Evolutionary conservation across 92 coral and sea anemone genomes (phyloP).

Genomic region (Umimayanthus kanabou): DNA sequence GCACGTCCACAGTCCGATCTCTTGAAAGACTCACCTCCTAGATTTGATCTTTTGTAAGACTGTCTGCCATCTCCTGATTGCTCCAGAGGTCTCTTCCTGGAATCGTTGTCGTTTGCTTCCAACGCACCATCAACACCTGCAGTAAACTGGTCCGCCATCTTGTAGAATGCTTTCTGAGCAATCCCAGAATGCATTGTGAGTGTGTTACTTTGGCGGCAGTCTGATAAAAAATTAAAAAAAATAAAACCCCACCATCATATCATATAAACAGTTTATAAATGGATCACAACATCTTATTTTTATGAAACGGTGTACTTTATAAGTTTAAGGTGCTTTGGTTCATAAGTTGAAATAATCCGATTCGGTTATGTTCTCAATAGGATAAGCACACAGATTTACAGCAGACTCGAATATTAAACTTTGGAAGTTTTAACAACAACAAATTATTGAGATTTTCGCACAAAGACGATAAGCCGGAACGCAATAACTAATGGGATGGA

Average conservation of each 20-base stretch:
- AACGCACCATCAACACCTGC: slow-evolving; percentile 75
- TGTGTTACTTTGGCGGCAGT: slow-evolving; percentile 36
- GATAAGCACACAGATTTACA: slow-evolving; percentile 8
- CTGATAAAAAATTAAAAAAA: not conserved
- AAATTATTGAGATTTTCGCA: not conserved
- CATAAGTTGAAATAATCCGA: slow-evolving; percentile 12
- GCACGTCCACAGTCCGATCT: not conserved
- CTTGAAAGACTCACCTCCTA: slow-evolving; percentile 75
- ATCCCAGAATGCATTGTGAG: slow-evolving; percentile 63
- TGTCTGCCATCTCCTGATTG: slow-evolving; percentile 80
- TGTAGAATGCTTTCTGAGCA: slow-evolving; percentile 75
- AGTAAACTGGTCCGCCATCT: slow-evolving; percentile 91
- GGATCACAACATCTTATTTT: not conserved
- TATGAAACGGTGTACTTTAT: not conserved
- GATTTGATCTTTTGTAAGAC: slow-evolving; percentile 90
- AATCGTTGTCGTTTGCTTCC: slow-evolving; percentile 82
- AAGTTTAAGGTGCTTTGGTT: not conserved
- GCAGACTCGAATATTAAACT: not conserved
- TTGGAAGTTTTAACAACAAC: not conserved
- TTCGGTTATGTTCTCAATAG: not conserved
- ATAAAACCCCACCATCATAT: not conserved
- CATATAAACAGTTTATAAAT: not conserved
- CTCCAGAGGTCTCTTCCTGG: slow-evolving; percentile 93
- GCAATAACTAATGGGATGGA: not conserved
- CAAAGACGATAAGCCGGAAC: slow-evolving; percentile 29